These are phyloP conservation scores for Drosophila varians DNA, from an alignment of 1,140 invertebrate genomes.

Conservation along the genomic window DNA sequence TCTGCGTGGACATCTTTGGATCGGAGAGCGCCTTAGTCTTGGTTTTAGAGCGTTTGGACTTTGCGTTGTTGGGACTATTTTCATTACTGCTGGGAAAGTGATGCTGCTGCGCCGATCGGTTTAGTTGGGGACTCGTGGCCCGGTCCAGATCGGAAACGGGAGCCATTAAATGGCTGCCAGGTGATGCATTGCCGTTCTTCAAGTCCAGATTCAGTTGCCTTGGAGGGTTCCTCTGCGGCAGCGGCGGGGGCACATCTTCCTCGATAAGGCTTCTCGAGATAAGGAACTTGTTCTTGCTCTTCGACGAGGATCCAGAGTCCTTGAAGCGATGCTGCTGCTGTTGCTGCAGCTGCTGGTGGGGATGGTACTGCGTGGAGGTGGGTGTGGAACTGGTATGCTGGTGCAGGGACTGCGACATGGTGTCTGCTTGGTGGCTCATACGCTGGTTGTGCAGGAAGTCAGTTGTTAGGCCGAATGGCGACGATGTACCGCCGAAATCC, in stretches of 20 bases:
- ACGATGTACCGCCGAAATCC: constrained; percentile 58
- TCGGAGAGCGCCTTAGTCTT: constrained; percentile 82
- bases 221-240: constrained; percentile 84
- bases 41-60: constrained; percentile 73
- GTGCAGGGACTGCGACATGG: constrained; percentile 77
- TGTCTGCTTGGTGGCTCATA: constrained; percentile 32
- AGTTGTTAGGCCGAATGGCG: constrained; percentile 65
- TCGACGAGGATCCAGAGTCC: constrained; percentile 47
- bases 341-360: constrained; percentile 49
- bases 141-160: constrained; percentile 79
- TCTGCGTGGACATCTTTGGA: constrained; percentile 84
- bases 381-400: constrained; percentile 55
- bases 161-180: constrained; percentile 46
- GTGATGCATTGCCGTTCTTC: constrained; percentile 48
- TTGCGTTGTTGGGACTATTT: constrained; percentile 37
- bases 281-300: constrained; percentile 61
- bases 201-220: constrained; percentile 56
- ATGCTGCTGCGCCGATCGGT: constrained; percentile 36
- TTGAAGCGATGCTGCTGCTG: constrained; percentile 60
- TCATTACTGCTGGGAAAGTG: constrained; percentile 34
- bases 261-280: constrained; percentile 79
- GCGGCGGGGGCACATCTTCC: constrained; percentile 84
- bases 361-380: constrained; percentile 50
- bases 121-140: constrained; percentile 63
- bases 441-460: constrained; percentile 67